Conservation (phyloP, 2,888 invertebrate genomes). For the Galerucella nymphaeae region DNA sequence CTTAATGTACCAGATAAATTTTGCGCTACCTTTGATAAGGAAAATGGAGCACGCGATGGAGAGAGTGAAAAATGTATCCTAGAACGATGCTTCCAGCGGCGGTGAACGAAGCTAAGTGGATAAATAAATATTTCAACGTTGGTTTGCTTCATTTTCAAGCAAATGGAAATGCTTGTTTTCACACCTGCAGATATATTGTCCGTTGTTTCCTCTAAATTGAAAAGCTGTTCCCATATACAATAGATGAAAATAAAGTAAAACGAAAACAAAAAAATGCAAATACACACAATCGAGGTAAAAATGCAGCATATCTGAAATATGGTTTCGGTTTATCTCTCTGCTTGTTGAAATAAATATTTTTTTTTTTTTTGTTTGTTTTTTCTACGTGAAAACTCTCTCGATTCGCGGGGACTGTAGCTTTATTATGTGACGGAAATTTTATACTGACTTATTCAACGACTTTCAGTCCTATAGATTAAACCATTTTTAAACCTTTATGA, state of each 20-base stretch:
- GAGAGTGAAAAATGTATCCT: constrained; percentile 22
- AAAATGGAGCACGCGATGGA: neutral
- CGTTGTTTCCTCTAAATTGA: constrained; percentile 48
- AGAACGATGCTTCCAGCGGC: constrained; percentile 37
- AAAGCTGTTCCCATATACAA: constrained; percentile 44
- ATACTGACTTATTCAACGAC: constrained; percentile 29
- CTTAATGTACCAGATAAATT: neutral
- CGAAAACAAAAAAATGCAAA: constrained; percentile 34
- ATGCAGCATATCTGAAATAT: constrained; percentile 38
- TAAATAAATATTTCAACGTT: constrained; percentile 59
- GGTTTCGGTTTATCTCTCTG: constrained; percentile 37
- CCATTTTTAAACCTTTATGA: constrained; percentile 1
- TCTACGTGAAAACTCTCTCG: constrained; percentile 31
- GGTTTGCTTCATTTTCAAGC: constrained; percentile 55
- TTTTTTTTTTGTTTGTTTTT: constrained; percentile 32
- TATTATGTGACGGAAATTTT: constrained; percentile 34
- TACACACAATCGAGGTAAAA: constrained; percentile 42
- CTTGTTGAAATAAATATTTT: constrained; percentile 34
- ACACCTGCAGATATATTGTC: constrained; percentile 50
- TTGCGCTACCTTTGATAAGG: neutral
- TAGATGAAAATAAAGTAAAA: constrained; percentile 42
- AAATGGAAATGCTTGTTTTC: constrained; percentile 55
- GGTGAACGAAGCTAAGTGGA: constrained; percentile 55
- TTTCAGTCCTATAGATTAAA: constrained; percentile 7
- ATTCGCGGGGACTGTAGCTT: constrained; percentile 27